phyloP scores from a whole-genome alignment of 1,140 invertebrate species.

The Bicyclus anynana region DNA sequence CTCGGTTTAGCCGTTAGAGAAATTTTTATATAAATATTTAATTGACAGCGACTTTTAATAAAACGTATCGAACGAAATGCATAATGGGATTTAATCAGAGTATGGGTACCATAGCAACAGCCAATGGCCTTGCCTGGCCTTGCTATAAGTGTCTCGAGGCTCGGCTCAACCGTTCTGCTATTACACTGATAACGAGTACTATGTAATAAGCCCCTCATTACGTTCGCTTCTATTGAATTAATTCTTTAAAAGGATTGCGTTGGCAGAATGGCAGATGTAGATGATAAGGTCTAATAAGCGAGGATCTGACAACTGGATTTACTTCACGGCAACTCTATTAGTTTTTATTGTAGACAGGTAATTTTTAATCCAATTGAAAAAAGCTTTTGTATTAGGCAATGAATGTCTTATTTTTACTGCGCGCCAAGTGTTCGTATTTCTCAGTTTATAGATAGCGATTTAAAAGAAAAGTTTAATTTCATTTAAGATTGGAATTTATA shows the following conservation, averaged over 20 bases:
- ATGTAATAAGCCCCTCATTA: slow-evolving; percentile 11
- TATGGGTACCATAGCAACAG: slow-evolving; percentile 14
- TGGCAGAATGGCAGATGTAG: background rate
- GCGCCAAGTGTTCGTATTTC: too few species aligned
- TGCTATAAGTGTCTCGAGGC: slow-evolving; percentile 33
- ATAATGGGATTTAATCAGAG: background rate
- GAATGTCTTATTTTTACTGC: too few species aligned
- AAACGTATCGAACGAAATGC: background rate
- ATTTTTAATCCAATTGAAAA: background rate
- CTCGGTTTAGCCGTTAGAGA: too few species aligned
- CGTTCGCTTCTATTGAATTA: slow-evolving; percentile 3
- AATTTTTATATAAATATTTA: too few species aligned
- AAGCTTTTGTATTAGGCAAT: too few species aligned
- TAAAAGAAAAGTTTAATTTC: too few species aligned
- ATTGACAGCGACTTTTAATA: too few species aligned
- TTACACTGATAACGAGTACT: slow-evolving; percentile 15
- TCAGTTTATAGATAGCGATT: too few species aligned
- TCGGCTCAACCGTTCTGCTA: slow-evolving; percentile 30
- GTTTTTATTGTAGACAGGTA: background rate
- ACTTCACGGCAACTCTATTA: background rate
- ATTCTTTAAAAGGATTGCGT: slow-evolving; percentile 5
- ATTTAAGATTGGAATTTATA: too few species aligned
- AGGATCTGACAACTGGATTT: background rate
- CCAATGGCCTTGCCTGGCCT: slow-evolving; percentile 40
- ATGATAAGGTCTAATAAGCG: background rate